phyloP scores from a whole-genome alignment of 1,140 invertebrate species.

The Drosophila sechellia region DNA sequence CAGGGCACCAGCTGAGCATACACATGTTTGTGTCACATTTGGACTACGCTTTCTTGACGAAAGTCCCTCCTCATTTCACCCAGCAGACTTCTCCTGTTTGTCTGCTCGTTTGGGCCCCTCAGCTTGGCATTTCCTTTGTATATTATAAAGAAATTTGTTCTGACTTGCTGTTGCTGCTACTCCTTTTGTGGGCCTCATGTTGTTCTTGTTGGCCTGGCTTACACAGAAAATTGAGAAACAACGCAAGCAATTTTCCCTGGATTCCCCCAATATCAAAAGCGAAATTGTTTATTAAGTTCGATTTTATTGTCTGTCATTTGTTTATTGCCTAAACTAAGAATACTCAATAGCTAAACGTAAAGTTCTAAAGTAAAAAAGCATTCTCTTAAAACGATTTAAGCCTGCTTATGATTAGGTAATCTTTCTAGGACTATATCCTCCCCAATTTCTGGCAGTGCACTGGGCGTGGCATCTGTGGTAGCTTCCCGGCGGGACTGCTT shows the following conservation, averaged over 20 bases:
- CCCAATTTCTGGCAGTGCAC: conserved; percentile 8
- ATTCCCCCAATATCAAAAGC: background rate
- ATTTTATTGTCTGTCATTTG: no score
- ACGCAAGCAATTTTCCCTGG: background rate
- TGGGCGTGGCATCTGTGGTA: conserved; percentile 16
- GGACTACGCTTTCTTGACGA: conserved; percentile 37
- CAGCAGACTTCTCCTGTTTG: conserved; percentile 15
- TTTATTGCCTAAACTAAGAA: no score
- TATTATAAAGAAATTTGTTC: conserved; percentile 81
- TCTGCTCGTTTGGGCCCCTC: conserved; percentile 42
- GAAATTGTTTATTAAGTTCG: no score
- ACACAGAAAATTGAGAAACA: conserved; percentile 21
- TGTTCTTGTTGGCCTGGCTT: conserved; percentile 23
- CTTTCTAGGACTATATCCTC: no score
- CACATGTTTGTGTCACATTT: conserved; percentile 82
- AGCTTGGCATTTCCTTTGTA: conserved; percentile 77
- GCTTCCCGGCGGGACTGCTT: conserved; percentile 3
- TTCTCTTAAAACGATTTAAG: no score
- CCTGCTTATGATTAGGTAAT: no score
- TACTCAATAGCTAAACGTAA: no score
- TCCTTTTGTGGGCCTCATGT: conserved; percentile 40
- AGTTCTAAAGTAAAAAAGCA: no score
- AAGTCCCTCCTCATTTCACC: conserved; percentile 12
- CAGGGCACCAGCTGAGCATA: conserved; percentile 70
- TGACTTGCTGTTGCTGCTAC: conserved; percentile 24